These are phyloP conservation scores for Sthenelais limicola DNA, from an alignment of 2,888 invertebrate species.

Conservation along the genomic window DNA sequence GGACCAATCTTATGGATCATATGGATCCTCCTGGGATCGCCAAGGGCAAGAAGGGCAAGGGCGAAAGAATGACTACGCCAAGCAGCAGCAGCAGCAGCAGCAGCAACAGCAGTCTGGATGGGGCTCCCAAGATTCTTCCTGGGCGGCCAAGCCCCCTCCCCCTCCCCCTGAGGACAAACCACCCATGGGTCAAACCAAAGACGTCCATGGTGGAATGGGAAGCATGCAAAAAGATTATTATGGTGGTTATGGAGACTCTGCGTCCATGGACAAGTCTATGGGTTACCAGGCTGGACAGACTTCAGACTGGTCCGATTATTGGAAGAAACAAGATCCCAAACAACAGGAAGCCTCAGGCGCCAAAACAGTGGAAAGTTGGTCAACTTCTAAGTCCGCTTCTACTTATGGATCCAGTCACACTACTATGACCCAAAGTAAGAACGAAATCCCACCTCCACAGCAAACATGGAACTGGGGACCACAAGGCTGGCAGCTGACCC, in stretches of 20 bases:
- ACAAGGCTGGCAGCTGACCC: constrained; percentile 21
- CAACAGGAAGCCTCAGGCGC: constrained; percentile 17
- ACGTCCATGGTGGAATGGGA: constrained; percentile 21
- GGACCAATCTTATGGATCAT: too few relatives aligned
- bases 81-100: too few relatives aligned
- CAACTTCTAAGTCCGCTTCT: not conserved
- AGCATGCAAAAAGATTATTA: constrained; percentile 18
- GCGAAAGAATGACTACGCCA: too few relatives aligned
- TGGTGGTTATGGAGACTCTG: constrained; percentile 21
- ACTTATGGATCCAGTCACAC: too few relatives aligned
- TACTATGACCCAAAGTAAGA: constrained; percentile 6
- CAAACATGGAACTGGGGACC: constrained; percentile 34
- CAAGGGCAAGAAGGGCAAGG: too few relatives aligned
- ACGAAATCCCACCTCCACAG: constrained; percentile 2
- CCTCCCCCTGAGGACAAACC: constrained; percentile 18
- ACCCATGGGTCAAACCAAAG: not conserved
- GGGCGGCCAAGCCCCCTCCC: constrained; percentile 26
- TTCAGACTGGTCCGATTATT: constrained; percentile 27
- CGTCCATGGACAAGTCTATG: not conserved
- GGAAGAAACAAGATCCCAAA: constrained; percentile 14
- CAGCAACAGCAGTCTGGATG: too few relatives aligned
- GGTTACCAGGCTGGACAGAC: not conserved
- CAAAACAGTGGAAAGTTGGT: constrained; percentile 21
- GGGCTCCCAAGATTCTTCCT: too few relatives aligned
- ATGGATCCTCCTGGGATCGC: too few relatives aligned